Evolutionary conservation across 1,140 invertebrate genomes (phyloP).

Genomic region (Lanistes nyassanus): DNA sequence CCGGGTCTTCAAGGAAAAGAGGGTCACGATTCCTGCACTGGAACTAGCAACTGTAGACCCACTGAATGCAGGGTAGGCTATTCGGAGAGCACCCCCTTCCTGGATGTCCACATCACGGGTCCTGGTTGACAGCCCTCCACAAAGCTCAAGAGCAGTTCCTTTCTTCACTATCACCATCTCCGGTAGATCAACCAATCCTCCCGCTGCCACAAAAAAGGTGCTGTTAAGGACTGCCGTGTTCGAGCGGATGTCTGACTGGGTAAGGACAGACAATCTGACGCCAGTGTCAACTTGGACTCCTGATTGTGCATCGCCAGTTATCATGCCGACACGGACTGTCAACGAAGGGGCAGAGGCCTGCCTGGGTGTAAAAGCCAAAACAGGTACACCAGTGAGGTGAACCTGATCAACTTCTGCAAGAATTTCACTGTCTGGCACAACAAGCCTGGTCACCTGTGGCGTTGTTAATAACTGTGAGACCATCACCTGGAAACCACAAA

Average conservation of each 20-base stretch:
- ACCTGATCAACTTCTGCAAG: conserved; percentile 13
- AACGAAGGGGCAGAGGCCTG: conserved; percentile 4
- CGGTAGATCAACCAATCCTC: conserved; percentile 46
- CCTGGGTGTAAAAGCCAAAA: neutral
- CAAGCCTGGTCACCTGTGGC: conserved; percentile 14
- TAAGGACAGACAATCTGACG: conserved; percentile 9
- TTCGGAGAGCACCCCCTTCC: conserved; percentile 35
- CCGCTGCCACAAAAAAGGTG: conserved; percentile 35
- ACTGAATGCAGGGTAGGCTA: conserved; percentile 36
- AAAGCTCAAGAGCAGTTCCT: conserved; percentile 39
- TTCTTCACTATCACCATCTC: conserved; percentile 40
- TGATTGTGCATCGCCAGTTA: conserved; percentile 4
- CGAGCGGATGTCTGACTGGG: conserved; percentile 3
- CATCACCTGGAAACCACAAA: neutral
- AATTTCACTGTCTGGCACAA: conserved; percentile 15
- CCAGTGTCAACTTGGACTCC: conserved; percentile 9
- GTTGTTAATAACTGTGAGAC: neutral
- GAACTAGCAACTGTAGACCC: conserved; percentile 4
- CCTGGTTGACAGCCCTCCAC: conserved; percentile 40
- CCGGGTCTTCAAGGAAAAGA: conserved; percentile 38
- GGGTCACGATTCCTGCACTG: conserved; percentile 22
- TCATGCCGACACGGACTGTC: conserved; percentile 17
- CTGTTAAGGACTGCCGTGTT: conserved; percentile 8
- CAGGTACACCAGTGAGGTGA: neutral
- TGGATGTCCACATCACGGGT: conserved; percentile 36